Evolutionary conservation across 2,113 vertebrate species (phyloP).

Genomic region (Jaculus jaculus): DNA sequence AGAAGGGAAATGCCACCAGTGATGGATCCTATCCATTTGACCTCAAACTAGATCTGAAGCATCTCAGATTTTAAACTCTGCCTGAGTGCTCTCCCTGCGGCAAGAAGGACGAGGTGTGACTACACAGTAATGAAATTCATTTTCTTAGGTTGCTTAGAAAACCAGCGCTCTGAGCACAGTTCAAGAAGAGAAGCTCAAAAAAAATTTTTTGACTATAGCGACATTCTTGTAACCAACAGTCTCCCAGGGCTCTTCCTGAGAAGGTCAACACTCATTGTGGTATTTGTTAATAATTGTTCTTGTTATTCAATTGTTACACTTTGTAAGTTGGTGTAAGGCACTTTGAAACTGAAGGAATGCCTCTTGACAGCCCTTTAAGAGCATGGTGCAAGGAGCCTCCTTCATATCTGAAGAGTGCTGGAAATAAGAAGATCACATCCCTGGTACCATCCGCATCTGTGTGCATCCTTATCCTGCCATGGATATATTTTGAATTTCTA

Average conservation of each 20-base stretch:
- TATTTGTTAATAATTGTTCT: conserved; percentile 16
- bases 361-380: conserved; percentile 8
- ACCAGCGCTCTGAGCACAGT: background rate
- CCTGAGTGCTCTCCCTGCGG: background rate
- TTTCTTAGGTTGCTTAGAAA: conserved; percentile 42
- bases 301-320: background rate
- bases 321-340: background rate
- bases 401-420: background rate
- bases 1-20: conserved; percentile 57
- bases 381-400: background rate
- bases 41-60: conserved; percentile 65
- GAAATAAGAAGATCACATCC: background rate
- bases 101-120: background rate
- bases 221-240: background rate
- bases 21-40: conserved; percentile 60
- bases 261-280: conserved; percentile 12
- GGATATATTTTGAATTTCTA: conserved; percentile 68
- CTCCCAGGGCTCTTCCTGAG: background rate
- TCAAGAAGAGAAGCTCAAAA: background rate
- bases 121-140: conserved; percentile 37
- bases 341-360: conserved; percentile 33
- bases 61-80: conserved; percentile 49
- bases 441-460: background rate
- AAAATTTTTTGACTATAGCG: background rate
- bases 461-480: background rate